Evolutionary conservation across 2,888 invertebrate genomes (phyloP), one percentile per base, ranked within the genome.

Genomic region (Timema cristinae): DNA sequence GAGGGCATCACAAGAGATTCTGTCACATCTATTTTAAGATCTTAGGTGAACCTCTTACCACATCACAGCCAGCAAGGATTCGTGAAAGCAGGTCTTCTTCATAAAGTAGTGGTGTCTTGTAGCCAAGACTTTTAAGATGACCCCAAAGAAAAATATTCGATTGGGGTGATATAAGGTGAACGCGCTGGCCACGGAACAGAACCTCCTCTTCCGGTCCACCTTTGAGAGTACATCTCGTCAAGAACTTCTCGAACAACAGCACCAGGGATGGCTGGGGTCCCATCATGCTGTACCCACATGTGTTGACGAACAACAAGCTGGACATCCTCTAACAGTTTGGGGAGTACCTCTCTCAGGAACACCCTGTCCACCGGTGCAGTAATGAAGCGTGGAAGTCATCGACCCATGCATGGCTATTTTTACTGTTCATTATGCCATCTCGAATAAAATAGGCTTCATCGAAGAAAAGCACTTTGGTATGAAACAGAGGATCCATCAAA

Each of bases 41-140:
- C n/a, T 13, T 4, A 2, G 54, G 54, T 2, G n/a, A 56, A n/a
- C 7, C 16, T 56, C 56, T 56, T 5, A 56, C 6, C 6, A 56
- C 56, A 56, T 56, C 56, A 56, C 56, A 56, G 56, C 15, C 56
- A 56, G 56, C 56, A 56, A 56, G 56, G n/a, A 56, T 56, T 56
- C 56, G n/a, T 56, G 56, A 2, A 2, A 56, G 56, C n/a, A 8
- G 56, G 13, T 56, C n/a, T 56, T 56, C 56, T 56, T 56, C 56
- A 56, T 56, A 1, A 56, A 8, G n/a, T 13, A 4, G 7, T 7
- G n/a, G 56, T 56, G 56, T 56, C 56, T 56, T 11, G 1, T 56
- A 56, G 56, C n/a, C n/a, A 56, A 56, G 56, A 56, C 15, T 15
- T 56, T 56, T 56, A 10, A 56, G 15, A 56, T 56, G 16, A 11